Evolutionary conservation across 1,140 invertebrate species (phyloP).

Genomic region (Neuroterus valhalla): DNA sequence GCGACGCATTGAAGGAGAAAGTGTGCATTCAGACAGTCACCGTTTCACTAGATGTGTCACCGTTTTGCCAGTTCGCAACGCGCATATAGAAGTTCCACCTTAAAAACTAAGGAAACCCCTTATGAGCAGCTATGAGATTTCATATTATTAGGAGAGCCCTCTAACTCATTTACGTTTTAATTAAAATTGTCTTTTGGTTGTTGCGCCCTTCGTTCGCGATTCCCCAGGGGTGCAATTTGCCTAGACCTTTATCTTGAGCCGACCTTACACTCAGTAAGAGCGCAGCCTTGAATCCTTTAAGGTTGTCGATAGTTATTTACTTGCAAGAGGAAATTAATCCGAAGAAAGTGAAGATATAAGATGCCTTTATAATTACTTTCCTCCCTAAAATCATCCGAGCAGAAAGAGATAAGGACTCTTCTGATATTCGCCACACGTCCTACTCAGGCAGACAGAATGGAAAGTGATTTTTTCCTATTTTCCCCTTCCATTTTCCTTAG

Average conservation of each 20-base stretch:
- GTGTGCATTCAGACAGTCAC: too few relatives aligned
- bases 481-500: too few relatives aligned
- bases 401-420: background rate
- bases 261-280: conserved; percentile 38
- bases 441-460: too few relatives aligned
- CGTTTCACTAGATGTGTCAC: too few relatives aligned
- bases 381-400: conserved; percentile 32
- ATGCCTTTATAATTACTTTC: conserved; percentile 41
- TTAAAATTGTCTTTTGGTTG: conserved; percentile 66
- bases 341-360: conserved; percentile 40
- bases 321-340: conserved; percentile 45
- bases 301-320: conserved; percentile 48
- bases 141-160: conserved; percentile 23
- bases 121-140: background rate
- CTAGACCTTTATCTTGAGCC: conserved; percentile 48
- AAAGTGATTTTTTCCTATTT: too few relatives aligned
- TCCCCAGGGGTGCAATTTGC: conserved; percentile 65
- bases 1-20: too few relatives aligned
- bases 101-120: too few relatives aligned
- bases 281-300: conserved; percentile 27
- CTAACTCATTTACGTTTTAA: conserved; percentile 65
- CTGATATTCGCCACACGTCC: too few relatives aligned
- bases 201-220: conserved; percentile 52
- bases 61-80: too few relatives aligned
- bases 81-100: too few relatives aligned